These are phyloP conservation scores for Glyphotaelius pellucidus DNA, from an alignment of 2,888 invertebrate genomes.

Conservation along the genomic window DNA sequence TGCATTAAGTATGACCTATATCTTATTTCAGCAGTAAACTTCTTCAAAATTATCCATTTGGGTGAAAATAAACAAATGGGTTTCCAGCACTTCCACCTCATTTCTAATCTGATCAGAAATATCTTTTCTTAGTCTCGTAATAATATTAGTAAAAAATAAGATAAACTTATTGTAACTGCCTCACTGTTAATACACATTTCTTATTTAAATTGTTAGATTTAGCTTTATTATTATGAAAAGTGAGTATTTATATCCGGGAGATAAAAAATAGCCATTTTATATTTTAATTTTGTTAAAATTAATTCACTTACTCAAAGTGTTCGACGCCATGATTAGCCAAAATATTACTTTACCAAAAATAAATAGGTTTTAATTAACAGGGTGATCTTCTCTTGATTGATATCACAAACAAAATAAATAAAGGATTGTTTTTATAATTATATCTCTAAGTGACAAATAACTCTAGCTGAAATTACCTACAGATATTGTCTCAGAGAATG, in stretches of 20 bases:
- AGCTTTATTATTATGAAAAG: no score
- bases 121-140: no score
- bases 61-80: neutral
- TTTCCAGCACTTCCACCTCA: neutral
- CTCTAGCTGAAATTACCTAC: neutral
- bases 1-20: neutral
- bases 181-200: no score
- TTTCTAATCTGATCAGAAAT: neutral
- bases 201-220: no score
- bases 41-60: neutral
- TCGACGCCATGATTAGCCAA: no score
- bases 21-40: neutral
- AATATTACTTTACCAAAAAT: neutral
- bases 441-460: neutral
- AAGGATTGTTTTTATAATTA: neutral
- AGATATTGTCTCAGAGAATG: neutral
- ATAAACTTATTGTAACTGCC: no score
- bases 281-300: no score
- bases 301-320: no score
- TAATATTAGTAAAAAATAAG: no score
- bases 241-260: no score
- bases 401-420: neutral
- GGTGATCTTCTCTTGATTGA: neutral
- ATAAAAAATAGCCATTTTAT: no score
- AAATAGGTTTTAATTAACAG: neutral